phyloP scores from a whole-genome alignment of 2,113 vertebrate genomes.

The Spermophilus dauricus region DNA sequence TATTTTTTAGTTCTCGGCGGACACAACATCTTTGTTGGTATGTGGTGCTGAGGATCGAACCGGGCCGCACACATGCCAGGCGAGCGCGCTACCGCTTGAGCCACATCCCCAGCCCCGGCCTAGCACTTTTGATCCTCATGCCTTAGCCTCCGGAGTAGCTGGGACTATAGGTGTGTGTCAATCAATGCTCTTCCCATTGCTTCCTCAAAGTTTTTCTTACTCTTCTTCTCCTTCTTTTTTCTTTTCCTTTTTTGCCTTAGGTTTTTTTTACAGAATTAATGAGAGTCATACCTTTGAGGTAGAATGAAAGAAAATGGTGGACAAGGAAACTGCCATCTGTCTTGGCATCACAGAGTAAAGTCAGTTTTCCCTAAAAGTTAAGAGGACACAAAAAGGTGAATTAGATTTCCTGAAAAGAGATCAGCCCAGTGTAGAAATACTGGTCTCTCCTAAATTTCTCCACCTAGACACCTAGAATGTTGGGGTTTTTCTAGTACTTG shows the following conservation, averaged over 20 bases:
- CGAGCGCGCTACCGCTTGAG: too few relatives aligned
- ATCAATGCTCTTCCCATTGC: neutral
- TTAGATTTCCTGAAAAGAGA: neutral
- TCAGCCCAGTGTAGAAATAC: neutral
- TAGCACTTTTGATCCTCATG: too few relatives aligned
- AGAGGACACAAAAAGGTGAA: neutral
- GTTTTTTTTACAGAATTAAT: neutral
- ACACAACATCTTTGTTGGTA: too few relatives aligned
- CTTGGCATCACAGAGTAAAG: constrained; percentile 90
- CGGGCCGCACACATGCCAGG: too few relatives aligned
- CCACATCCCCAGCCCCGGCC: too few relatives aligned
- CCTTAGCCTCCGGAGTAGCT: too few relatives aligned
- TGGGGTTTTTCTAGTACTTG: too few relatives aligned
- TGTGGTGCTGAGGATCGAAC: too few relatives aligned
- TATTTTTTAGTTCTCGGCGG: too few relatives aligned
- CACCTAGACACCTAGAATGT: neutral
- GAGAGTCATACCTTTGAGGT: constrained; percentile 92
- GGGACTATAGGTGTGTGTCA: too few relatives aligned
- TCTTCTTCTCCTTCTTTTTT: too few relatives aligned
- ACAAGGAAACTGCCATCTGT: constrained; percentile 96
- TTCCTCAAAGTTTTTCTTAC: neutral
- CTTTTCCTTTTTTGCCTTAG: neutral
- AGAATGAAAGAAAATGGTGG: constrained; percentile 97
- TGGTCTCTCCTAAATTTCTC: neutral
- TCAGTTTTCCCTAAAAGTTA: constrained; percentile 90